Conservation (phyloP, 2,888 invertebrate species). For the Drosophila prolongata region DNA sequence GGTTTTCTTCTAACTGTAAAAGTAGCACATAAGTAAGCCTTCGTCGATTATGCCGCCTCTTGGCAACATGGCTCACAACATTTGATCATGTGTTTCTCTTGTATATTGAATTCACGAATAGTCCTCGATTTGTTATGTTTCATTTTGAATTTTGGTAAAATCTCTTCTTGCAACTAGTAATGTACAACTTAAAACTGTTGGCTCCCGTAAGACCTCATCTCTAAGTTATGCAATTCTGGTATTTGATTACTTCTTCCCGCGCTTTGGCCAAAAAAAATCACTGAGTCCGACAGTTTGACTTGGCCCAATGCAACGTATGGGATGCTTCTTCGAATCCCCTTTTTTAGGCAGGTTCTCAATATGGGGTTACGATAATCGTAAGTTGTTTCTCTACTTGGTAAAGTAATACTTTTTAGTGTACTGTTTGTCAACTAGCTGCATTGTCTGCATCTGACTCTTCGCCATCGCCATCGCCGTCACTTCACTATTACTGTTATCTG, state of each 20-base stretch:
- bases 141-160: conserved; percentile 65
- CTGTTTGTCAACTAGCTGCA: conserved; percentile 58
- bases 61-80: conserved; percentile 29
- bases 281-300: conserved; percentile 5
- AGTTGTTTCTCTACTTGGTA: conserved; percentile 70
- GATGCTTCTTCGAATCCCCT: not conserved
- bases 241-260: not conserved
- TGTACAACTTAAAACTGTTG: conserved; percentile 68
- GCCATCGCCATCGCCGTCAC: not conserved
- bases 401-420: conserved; percentile 73
- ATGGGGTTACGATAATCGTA: conserved; percentile 62
- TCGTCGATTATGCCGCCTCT: conserved; percentile 17
- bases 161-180: conserved; percentile 58
- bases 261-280: conserved; percentile 4
- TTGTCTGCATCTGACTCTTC: conserved; percentile 38
- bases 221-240: conserved; percentile 18
- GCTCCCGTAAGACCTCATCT: conserved; percentile 3
- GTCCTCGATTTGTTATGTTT: conserved; percentile 68
- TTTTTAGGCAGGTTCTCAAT: conserved; percentile 23
- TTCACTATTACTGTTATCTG: conserved; percentile 12
- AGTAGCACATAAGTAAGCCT: conserved; percentile 46
- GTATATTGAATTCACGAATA: conserved; percentile 60
- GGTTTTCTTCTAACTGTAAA: conserved; percentile 38
- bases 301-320: conserved; percentile 7
- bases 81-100: conserved; percentile 32